Evolutionary conservation across 2,797 vertebrate genomes (phyloP).

Genomic region (Ispidina lecontei): DNA sequence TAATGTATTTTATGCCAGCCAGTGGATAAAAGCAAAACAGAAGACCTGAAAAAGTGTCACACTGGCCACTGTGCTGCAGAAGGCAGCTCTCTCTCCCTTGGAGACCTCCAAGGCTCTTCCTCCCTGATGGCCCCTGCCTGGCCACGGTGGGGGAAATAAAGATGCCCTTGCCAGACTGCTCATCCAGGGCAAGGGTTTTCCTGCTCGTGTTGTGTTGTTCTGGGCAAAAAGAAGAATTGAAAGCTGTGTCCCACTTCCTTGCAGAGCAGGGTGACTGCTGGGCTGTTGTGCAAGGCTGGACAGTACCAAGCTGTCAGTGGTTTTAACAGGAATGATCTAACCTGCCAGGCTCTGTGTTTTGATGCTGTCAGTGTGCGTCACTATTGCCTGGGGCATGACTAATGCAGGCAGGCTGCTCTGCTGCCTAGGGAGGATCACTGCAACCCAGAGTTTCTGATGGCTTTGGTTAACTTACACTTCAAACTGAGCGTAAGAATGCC

Average conservation of each 20-base stretch:
- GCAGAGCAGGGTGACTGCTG: background rate
- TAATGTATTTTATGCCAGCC: background rate
- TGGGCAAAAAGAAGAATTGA: background rate
- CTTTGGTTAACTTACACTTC: background rate
- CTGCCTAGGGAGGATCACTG: background rate
- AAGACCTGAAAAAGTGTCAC: background rate
- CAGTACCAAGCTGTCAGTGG: slow-evolving; percentile 22
- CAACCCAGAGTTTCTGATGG: background rate
- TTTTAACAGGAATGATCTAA: slow-evolving; percentile 32
- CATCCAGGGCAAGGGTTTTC: background rate
- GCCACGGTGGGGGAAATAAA: fast-evolving
- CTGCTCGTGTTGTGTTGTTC: background rate
- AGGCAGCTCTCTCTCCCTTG: background rate
- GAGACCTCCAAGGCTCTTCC: background rate
- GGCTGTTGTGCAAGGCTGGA: slow-evolving; percentile 55
- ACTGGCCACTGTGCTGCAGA: background rate
- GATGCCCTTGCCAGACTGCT: background rate
- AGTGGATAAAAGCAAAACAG: background rate
- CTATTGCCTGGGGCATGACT: slow-evolving; percentile 24
- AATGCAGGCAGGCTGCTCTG: background rate
- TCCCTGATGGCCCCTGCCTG: background rate
- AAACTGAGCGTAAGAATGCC: background rate
- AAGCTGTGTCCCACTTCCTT: slow-evolving; percentile 20
- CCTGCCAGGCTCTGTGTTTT: background rate
- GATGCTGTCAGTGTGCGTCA: background rate